These are phyloP conservation scores for Tringa solitaria DNA, from an alignment of 2,113 vertebrate genomes.

Conservation along the genomic window DNA sequence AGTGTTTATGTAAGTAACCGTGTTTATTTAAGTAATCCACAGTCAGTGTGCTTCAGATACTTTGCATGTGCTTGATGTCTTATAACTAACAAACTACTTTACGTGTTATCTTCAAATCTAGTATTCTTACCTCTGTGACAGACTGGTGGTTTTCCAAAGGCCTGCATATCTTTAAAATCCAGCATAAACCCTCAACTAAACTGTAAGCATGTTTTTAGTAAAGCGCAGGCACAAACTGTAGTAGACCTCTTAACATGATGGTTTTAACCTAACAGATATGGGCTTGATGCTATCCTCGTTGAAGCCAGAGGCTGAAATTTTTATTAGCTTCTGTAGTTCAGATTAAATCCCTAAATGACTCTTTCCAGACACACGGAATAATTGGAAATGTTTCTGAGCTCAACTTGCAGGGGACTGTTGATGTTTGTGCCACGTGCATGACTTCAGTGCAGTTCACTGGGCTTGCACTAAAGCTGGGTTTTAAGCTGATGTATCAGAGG, in stretches of 20 bases:
- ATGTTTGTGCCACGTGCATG: background rate
- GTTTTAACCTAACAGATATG: background rate
- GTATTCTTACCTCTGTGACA: background rate
- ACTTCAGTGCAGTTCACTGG: background rate
- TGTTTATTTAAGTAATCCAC: background rate
- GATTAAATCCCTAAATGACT: background rate
- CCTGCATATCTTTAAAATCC: background rate
- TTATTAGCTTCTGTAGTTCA: background rate
- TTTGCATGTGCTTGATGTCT: background rate
- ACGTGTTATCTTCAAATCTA: background rate
- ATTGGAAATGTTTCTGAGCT: background rate
- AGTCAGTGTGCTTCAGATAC: background rate
- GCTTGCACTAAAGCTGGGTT: background rate
- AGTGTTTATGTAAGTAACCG: background rate
- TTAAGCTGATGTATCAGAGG: background rate
- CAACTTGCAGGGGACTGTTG: background rate
- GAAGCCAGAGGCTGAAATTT: background rate
- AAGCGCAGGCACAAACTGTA: background rate
- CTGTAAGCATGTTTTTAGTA: background rate
- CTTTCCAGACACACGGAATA: background rate
- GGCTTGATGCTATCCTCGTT: background rate
- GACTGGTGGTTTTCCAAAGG: background rate
- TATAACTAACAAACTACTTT: background rate
- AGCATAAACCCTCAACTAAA: background rate
- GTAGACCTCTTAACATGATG: background rate